phyloP scores from a whole-genome alignment of 2,113 vertebrate genomes.

The Calidris pygmaea region DNA sequence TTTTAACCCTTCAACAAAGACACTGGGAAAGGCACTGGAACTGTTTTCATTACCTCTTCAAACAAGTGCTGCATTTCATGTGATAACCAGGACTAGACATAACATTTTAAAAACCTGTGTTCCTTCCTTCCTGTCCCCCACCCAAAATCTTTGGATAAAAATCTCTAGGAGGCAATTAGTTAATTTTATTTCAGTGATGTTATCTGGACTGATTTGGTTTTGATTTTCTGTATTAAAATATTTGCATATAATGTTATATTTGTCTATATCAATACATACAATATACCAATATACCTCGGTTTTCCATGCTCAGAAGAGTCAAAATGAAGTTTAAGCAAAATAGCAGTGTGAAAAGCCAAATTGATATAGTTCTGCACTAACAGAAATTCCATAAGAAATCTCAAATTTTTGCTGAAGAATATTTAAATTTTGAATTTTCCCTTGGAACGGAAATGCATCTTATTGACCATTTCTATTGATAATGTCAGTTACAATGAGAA shows the following conservation, averaged over 20 bases:
- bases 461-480: neutral
- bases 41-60: neutral
- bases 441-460: neutral
- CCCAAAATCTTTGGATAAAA: neutral
- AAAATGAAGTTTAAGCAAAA: neutral
- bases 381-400: neutral
- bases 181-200: neutral
- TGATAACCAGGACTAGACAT: neutral
- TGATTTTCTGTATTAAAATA: neutral
- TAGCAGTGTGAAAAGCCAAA: neutral
- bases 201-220: neutral
- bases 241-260: neutral
- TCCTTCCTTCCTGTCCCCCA: neutral
- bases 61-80: neutral
- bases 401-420: neutral
- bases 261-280: neutral
- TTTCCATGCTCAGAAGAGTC: neutral
- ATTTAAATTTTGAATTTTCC: neutral
- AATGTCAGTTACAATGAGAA: neutral
- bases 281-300: neutral
- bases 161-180: rapidly evolving
- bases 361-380: neutral
- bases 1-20: neutral
- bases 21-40: neutral
- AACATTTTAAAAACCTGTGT: neutral